These are phyloP conservation scores for Oreochromis tanganicae DNA, from an alignment of 2,113 vertebrate species.

Conservation along the genomic window DNA sequence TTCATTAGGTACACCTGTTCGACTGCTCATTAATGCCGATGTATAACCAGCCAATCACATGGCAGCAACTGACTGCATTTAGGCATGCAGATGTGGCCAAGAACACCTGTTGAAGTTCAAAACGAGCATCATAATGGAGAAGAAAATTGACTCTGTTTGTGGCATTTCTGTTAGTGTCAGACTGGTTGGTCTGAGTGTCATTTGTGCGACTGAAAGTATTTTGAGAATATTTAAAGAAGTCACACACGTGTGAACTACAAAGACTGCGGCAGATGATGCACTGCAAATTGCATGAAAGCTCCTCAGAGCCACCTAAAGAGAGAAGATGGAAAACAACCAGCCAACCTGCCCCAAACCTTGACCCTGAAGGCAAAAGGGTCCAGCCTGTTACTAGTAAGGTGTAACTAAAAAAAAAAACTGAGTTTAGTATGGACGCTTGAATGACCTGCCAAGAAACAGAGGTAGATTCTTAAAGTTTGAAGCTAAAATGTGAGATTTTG, in stretches of 20 bases:
- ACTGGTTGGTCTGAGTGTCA: neutral
- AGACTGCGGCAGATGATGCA: neutral
- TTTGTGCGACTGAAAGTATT: neutral
- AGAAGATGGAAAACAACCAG: neutral
- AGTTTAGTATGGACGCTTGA: fast-evolving
- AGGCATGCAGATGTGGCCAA: neutral
- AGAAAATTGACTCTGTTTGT: neutral
- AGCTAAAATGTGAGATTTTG: neutral
- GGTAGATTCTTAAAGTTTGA: too few relatives aligned
- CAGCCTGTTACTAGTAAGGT: neutral
- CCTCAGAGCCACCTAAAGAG: neutral
- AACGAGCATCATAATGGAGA: neutral
- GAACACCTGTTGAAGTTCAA: neutral
- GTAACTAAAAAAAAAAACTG: neutral
- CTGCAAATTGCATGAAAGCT: neutral
- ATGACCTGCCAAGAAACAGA: too few relatives aligned
- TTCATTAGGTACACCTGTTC: neutral
- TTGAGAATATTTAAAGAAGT: neutral
- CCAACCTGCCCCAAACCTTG: neutral
- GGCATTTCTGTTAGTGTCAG: neutral
- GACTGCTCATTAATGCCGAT: neutral
- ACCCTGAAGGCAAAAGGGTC: neutral
- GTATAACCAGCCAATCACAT: neutral
- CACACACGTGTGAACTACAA: fast-evolving
- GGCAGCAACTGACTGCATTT: neutral